phyloP scores from a whole-genome alignment of 2,888 invertebrate species.

The Scaeva pyrastri region DNA sequence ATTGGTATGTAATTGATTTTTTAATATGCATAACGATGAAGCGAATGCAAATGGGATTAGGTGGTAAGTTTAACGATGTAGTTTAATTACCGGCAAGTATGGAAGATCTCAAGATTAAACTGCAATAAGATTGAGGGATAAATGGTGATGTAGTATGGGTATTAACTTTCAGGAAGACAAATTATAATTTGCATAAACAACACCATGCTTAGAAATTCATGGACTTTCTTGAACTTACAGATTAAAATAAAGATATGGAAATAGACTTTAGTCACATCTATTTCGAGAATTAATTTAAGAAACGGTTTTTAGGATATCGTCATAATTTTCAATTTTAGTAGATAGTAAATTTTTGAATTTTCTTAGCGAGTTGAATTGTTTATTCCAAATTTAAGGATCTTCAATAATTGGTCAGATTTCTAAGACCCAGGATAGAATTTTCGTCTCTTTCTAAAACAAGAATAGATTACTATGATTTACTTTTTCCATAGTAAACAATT shows the following conservation, averaged over 20 bases:
- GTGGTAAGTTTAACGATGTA: slow-evolving; percentile 14
- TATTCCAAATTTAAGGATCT: no score
- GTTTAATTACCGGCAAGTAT: slow-evolving; percentile 1
- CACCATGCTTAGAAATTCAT: background rate
- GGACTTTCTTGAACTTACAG: background rate
- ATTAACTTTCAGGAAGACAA: slow-evolving; percentile 12
- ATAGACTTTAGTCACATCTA: no score
- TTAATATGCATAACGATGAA: slow-evolving; percentile 8
- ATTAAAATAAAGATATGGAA: background rate
- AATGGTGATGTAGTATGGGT: background rate
- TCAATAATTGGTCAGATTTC: no score
- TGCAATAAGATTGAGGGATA: background rate
- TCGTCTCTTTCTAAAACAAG: no score
- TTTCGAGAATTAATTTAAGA: background rate
- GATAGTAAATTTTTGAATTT: no score
- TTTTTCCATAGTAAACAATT: no score
- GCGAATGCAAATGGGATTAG: slow-evolving; percentile 49
- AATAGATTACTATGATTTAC: no score
- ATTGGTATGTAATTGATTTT: slow-evolving; percentile 45
- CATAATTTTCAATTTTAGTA: no score
- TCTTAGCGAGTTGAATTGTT: no score
- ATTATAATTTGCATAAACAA: background rate
- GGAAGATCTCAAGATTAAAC: slow-evolving; percentile 2
- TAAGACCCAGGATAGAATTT: no score
- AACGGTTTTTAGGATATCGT: no score